Evolutionary conservation across 2,888 invertebrate genomes (phyloP).

Genomic region (Resseliella maxima): DNA sequence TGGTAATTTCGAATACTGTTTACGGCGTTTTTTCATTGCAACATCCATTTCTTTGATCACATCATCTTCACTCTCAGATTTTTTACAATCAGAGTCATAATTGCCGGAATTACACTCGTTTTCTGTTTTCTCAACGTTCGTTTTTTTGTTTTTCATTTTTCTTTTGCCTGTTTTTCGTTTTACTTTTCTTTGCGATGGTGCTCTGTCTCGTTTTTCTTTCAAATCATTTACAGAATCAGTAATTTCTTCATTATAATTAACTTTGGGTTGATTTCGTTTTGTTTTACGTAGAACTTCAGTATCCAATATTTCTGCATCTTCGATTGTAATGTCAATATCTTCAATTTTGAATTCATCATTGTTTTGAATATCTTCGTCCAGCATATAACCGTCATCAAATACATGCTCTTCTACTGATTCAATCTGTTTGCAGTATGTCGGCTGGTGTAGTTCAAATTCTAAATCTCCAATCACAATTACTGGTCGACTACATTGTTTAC

Average conservation of each 20-base stretch:
- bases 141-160: not conserved
- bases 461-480: slow-evolving; percentile 26
- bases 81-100: not conserved
- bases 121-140: not conserved
- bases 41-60: slow-evolving; percentile 18
- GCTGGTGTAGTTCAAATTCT: slow-evolving; percentile 27
- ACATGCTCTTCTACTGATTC: not conserved
- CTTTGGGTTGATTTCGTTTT: not conserved
- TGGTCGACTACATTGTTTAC: not conserved
- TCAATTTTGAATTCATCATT: not conserved
- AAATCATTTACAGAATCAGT: not conserved
- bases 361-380: not conserved
- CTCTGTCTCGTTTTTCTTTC: not conserved
- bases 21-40: not conserved
- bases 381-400: not conserved
- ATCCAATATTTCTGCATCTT: not conserved
- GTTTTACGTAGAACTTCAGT: not conserved
- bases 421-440: not conserved
- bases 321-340: not conserved
- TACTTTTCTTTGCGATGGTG: not conserved
- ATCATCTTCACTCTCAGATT: not conserved
- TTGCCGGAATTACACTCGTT: not conserved
- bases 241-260: not conserved
- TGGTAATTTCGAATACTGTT: not conserved
- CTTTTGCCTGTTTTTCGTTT: not conserved